phyloP scores from a whole-genome alignment of 1,140 invertebrate genomes.

The Octopus bimaculoides region DNA sequence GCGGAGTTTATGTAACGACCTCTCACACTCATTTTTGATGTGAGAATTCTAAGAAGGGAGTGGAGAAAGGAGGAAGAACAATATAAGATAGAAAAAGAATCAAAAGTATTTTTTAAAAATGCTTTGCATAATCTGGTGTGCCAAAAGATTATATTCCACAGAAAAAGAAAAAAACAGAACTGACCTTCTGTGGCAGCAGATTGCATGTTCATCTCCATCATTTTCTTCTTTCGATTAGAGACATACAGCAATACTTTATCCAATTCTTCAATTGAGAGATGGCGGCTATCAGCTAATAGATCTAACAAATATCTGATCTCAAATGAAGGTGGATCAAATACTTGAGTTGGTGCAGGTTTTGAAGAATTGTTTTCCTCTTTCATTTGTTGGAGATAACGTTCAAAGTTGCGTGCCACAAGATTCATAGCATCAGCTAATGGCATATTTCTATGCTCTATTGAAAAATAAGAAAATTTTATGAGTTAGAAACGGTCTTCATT shows the following conservation, averaged over 20 bases:
- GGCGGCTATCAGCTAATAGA: constrained; percentile 75
- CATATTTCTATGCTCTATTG: constrained; percentile 88
- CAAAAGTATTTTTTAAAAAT: not conserved
- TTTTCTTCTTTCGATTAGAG: constrained; percentile 68
- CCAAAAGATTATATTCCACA: not conserved
- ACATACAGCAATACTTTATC: constrained; percentile 78
- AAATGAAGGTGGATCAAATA: constrained; percentile 34
- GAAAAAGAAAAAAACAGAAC: not conserved
- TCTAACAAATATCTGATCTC: constrained; percentile 70
- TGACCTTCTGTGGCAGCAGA: not conserved
- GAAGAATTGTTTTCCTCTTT: constrained; percentile 31
- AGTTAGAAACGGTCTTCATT: no score
- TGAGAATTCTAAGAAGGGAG: not conserved
- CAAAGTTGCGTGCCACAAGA: constrained; percentile 76
- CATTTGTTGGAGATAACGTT: constrained; percentile 66
- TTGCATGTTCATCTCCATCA: constrained; percentile 23
- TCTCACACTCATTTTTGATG: not conserved
- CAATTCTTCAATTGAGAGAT: constrained; percentile 77
- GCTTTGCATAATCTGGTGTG: not conserved
- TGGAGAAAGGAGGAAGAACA: not conserved
- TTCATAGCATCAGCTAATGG: constrained; percentile 84
- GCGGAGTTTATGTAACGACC: not conserved
- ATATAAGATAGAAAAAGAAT: not conserved
- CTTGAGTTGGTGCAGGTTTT: not conserved
- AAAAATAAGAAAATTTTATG: constrained; percentile 13